These are phyloP conservation scores for Macaca nemestrina DNA, from an alignment of 2,113 vertebrate genomes.

Conservation along the genomic window DNA sequence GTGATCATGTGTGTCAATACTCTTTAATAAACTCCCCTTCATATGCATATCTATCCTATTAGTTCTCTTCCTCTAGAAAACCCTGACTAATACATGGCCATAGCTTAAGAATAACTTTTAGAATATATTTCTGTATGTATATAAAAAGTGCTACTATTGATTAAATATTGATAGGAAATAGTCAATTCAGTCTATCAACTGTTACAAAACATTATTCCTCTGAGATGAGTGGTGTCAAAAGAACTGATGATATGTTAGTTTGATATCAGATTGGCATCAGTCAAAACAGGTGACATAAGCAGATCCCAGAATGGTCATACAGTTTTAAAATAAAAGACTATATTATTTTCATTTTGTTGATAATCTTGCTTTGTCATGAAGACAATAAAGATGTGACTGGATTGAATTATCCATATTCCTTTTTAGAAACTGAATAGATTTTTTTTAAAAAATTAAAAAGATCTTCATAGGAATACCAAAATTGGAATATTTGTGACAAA, in stretches of 20 bases:
- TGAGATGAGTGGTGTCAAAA: neutral
- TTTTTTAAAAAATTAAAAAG: neutral
- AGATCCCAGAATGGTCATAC: neutral
- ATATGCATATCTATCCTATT: too few species aligned
- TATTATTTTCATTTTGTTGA: neutral
- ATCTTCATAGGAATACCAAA: neutral
- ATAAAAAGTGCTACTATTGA: neutral
- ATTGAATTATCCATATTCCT: neutral
- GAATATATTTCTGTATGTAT: neutral
- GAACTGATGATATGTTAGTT: neutral
- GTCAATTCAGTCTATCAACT: neutral
- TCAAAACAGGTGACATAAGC: slow-evolving; percentile 10
- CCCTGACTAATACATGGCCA: neutral
- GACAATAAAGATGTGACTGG: neutral
- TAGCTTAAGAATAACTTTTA: neutral
- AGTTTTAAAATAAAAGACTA: slow-evolving; percentile 30
- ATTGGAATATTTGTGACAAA: neutral
- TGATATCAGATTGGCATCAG: neutral
- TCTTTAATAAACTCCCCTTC: too few species aligned
- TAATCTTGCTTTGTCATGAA: neutral
- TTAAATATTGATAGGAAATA: neutral
- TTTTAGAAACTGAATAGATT: neutral
- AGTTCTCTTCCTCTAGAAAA: too few species aligned
- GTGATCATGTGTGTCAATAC: too few species aligned
- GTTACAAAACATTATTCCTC: neutral